Evolutionary conservation across 2,888 invertebrate genomes (phyloP).

Genomic region (Agrypnus murinus): DNA sequence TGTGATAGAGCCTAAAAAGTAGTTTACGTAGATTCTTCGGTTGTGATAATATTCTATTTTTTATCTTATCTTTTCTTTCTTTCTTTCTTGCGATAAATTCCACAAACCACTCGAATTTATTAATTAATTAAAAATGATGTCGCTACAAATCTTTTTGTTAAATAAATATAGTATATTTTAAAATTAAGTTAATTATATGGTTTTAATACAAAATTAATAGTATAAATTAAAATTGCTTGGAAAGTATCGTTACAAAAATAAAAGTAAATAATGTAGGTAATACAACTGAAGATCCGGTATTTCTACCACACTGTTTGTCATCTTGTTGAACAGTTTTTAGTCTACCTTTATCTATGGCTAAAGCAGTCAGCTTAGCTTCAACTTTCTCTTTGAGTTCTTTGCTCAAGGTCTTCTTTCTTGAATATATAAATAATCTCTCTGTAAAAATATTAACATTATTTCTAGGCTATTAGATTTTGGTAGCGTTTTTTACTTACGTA

Average conservation of each 20-base stretch:
- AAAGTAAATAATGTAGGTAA: too few species aligned
- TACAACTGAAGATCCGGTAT: not conserved
- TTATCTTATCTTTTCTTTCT: too few species aligned
- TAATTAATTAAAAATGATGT: too few species aligned
- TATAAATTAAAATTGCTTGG: too few species aligned
- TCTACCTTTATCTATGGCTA: not conserved
- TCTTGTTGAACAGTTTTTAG: slow-evolving; percentile 18
- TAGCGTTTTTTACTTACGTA: slow-evolving; percentile 22
- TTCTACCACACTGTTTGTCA: slow-evolving; percentile 6
- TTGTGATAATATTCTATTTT: too few species aligned
- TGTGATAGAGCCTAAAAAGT: too few species aligned
- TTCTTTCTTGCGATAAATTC: not conserved
- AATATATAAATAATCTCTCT: slow-evolving; percentile 30
- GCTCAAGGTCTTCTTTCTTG: slow-evolving; percentile 9
- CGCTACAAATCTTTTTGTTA: too few species aligned
- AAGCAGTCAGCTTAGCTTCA: not conserved
- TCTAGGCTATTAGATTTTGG: not conserved
- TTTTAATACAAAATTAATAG: too few species aligned
- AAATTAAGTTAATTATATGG: too few species aligned
- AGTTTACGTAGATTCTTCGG: too few species aligned
- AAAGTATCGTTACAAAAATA: too few species aligned
- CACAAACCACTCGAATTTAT: not conserved
- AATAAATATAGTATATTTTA: too few species aligned
- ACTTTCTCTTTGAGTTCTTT: not conserved
- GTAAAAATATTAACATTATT: slow-evolving; percentile 1